Conservation (phyloP, 1,140 invertebrate genomes). For the Geopemphigus sp. region DNA sequence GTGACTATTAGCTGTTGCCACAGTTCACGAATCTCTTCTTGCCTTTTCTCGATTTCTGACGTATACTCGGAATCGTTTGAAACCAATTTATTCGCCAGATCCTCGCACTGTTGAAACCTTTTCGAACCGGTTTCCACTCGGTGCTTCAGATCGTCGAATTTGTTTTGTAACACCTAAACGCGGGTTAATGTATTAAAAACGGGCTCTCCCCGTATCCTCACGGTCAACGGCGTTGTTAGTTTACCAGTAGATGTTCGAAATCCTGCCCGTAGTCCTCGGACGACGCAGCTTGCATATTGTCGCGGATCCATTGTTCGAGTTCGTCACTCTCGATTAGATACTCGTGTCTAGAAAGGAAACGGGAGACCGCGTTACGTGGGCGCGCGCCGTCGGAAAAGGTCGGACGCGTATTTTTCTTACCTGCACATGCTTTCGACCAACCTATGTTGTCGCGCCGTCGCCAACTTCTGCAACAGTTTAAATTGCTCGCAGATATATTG, state of each 20-base stretch:
- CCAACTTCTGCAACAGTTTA: slow-evolving; percentile 75
- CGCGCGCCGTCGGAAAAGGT: too few species aligned
- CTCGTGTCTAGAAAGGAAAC: slow-evolving; percentile 67
- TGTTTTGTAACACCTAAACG: slow-evolving; percentile 74
- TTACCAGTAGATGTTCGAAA: slow-evolving; percentile 88
- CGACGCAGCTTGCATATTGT: slow-evolving; percentile 84
- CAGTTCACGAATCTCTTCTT: slow-evolving; percentile 75
- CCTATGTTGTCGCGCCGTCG: slow-evolving; percentile 74
- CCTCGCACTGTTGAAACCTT: slow-evolving; percentile 88
- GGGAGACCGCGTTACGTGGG: too few species aligned
- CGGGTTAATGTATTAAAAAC: slow-evolving; percentile 35
- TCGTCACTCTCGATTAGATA: slow-evolving; percentile 89
- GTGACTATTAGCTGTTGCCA: slow-evolving; percentile 87
- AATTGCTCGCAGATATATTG: slow-evolving; percentile 74
- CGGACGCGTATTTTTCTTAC: neutral
- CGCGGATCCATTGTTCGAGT: slow-evolving; percentile 90
- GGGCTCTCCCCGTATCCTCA: neutral
- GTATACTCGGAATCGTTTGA: slow-evolving; percentile 85
- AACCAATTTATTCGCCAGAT: slow-evolving; percentile 85
- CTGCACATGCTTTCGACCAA: slow-evolving; percentile 85
- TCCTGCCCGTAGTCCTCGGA: slow-evolving; percentile 97
- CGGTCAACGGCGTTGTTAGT: slow-evolving; percentile 52
- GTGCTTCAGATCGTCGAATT: slow-evolving; percentile 95
- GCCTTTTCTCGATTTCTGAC: slow-evolving; percentile 79
- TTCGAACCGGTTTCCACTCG: slow-evolving; percentile 87